Conservation (phyloP, 2,797 vertebrate genomes). For the Fundulus diaphanus region DNA sequence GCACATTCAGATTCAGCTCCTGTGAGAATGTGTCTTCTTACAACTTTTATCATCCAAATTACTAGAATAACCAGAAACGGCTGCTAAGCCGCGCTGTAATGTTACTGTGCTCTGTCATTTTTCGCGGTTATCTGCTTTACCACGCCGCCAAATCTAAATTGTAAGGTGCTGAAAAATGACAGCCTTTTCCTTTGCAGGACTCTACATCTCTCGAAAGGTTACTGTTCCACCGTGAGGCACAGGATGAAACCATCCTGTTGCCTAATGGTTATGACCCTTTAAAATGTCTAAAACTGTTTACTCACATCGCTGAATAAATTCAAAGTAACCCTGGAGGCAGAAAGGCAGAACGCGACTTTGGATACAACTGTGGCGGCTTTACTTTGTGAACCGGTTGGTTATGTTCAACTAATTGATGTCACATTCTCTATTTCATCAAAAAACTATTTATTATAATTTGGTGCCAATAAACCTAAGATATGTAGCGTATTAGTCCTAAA, state of each 20-base stretch:
- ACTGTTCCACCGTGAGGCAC: neutral
- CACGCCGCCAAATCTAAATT: neutral
- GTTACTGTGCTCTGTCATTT: neutral
- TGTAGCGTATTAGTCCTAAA: neutral
- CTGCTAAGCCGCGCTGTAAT: neutral
- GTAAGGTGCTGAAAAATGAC: neutral
- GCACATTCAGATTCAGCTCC: slow-evolving; percentile 37
- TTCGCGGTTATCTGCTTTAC: neutral
- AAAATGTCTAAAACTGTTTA: neutral
- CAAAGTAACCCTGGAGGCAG: too few species aligned
- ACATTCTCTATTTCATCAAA: neutral
- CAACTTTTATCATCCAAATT: slow-evolving; percentile 34
- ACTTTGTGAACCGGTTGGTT: neutral
- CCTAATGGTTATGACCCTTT: neutral
- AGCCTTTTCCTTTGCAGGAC: neutral
- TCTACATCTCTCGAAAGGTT: neutral
- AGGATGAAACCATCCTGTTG: neutral
- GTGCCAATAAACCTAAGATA: neutral
- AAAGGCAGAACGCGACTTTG: neutral
- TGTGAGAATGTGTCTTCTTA: slow-evolving; percentile 20
- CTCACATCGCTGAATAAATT: neutral
- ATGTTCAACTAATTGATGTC: neutral
- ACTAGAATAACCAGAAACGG: slow-evolving; percentile 11
- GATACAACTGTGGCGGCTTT: neutral
- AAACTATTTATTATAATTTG: neutral